A percentile compares a stretch with the other conserved stretches of the same genome.
phyloP scores from a whole-genome alignment of 2,888 invertebrate genomes.

The Drosophila paramelanica region DNA sequence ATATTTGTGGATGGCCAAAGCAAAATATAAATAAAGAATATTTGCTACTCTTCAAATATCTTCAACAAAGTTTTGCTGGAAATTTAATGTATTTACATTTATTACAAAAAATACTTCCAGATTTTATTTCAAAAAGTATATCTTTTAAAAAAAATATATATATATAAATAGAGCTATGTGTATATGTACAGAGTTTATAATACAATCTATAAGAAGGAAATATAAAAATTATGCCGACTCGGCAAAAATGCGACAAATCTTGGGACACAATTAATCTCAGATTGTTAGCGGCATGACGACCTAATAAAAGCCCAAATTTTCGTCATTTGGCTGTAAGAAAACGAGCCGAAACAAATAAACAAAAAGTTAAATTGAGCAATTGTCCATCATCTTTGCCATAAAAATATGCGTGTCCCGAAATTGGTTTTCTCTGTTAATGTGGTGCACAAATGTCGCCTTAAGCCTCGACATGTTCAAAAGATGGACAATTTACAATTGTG shows the following conservation, averaged over 20 bases:
- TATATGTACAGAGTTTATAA: not conserved
- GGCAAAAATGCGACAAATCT: constrained; percentile 45
- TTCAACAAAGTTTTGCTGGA: too few relatives aligned
- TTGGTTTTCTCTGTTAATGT: constrained; percentile 60
- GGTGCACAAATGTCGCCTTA: constrained; percentile 62
- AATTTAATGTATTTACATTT: too few relatives aligned
- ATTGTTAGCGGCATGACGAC: constrained; percentile 30
- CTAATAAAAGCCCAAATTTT: constrained; percentile 57
- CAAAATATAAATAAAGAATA: too few relatives aligned
- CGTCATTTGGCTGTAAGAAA: constrained; percentile 61
- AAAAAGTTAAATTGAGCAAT: constrained; percentile 76
- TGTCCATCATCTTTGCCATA: constrained; percentile 71
- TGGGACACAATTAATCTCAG: constrained; percentile 51
- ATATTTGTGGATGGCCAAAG: too few relatives aligned
- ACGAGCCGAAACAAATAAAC: constrained; percentile 57
- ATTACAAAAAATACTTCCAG: too few relatives aligned
- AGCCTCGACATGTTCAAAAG: constrained; percentile 44
- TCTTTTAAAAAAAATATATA: too few relatives aligned
- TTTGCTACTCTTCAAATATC: too few relatives aligned
- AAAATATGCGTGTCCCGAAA: constrained; percentile 52
- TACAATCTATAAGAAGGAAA: not conserved
- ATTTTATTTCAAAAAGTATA: too few relatives aligned
- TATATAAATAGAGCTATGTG: too few relatives aligned
- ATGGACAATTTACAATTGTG: constrained; percentile 64
- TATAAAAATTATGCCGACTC: constrained; percentile 21